Evolutionary conservation across 2,797 vertebrate genomes (phyloP), one percentile per base, ranked within the genome.

Genomic region (Cossypha polioptera): DNA sequence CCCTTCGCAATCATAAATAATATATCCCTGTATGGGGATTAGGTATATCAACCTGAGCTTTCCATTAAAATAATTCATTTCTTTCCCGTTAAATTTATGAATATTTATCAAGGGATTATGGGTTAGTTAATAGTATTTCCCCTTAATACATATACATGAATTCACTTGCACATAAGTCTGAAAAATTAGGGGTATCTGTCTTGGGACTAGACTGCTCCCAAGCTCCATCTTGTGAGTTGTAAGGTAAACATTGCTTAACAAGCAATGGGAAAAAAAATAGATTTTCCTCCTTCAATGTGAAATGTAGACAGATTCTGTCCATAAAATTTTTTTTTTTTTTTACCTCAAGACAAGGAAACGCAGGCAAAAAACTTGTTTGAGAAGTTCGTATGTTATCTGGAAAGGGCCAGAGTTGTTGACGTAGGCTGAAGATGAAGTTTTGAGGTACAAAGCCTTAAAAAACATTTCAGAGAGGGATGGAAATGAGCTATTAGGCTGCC

Each of bases 31-130:
- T n/a, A 43, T 40, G 15, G 63, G 19, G 35, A 83, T 91, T 92
- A 85, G 20, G 18, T 29, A 17, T 79, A 85, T 42, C 42, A 91
- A 31, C 68, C 68, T 74, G 61, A 82, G 53, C 65, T 85, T 94
- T 90, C 54, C 35, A 47, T 69, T 84, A 42, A 91, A 95, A 78
- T n/a, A 63, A 38, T 74, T 85, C 16, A 51, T 50, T 87, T 72
- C 61, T 76, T 82, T 75, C n/a, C 83, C 26, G 85, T 89, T 62
- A 85, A 76, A 62, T 78, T 66, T 66, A 88, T 93, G 31, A 86
- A 92, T 88, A 94, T 85, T 93, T 95, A 78, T 92, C 38, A 80
- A 74, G 57, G 43, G 53, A 91, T 86, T 78, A 35, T 24, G 20
- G 16, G 19, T 79, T 90, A 80, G 78, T 58, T 96, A 91, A 75